A percentile compares a stretch with the other conserved stretches of the same genome.
Evolutionary conservation across 2,113 vertebrate genomes (phyloP).

Genomic region (Muntiacus muntjak): DNA sequence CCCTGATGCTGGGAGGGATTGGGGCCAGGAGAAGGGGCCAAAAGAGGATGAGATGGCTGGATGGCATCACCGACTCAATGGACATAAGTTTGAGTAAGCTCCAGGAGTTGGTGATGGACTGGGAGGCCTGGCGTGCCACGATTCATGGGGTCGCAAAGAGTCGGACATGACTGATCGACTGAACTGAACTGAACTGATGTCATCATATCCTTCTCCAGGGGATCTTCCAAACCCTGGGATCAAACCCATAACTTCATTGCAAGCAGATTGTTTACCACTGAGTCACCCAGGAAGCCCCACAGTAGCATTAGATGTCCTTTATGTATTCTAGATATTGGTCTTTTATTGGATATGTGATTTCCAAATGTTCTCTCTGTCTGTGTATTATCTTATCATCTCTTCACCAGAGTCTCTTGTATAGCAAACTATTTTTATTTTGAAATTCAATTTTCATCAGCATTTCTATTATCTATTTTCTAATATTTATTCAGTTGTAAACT

Average conservation of each 20-base stretch:
- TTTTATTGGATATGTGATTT: background rate
- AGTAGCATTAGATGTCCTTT: background rate
- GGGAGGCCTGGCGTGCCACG: too few relatives aligned
- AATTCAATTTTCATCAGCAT: background rate
- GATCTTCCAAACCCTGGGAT: background rate
- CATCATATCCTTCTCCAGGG: background rate
- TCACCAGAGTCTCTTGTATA: background rate
- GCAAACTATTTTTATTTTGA: background rate
- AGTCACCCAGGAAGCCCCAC: background rate
- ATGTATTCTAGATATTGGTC: background rate
- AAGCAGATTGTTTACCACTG: accelerated
- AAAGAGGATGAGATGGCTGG: too few relatives aligned
- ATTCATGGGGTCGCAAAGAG: too few relatives aligned
- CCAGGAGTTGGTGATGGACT: too few relatives aligned
- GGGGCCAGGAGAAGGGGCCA: too few relatives aligned
- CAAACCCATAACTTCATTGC: background rate
- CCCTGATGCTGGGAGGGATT: too few relatives aligned
- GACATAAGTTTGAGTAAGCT: too few relatives aligned
- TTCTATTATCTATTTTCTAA: background rate
- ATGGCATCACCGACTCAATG: too few relatives aligned
- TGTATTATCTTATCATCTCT: background rate
- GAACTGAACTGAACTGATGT: background rate
- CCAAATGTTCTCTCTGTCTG: background rate
- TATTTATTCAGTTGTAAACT: background rate
- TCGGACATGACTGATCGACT: too few relatives aligned